These are phyloP conservation scores for Toxostoma redivivum DNA, from an alignment of 2,113 vertebrate species.

Conservation along the genomic window DNA sequence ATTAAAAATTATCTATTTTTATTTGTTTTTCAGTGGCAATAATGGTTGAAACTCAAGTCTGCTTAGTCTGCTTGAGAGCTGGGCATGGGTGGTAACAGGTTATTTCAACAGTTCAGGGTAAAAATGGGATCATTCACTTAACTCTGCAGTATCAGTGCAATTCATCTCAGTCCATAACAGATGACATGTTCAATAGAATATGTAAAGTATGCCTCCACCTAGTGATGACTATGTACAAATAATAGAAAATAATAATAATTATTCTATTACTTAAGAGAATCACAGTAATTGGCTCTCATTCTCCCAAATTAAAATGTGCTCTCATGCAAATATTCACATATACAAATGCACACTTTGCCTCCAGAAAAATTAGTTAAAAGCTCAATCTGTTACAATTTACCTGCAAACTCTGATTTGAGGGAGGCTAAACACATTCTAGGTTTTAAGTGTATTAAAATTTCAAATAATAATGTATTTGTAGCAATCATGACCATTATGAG, in stretches of 20 bases:
- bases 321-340: neutral
- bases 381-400: neutral
- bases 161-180: neutral
- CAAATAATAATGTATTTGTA: neutral
- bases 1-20: neutral
- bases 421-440: neutral
- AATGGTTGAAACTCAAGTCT: neutral
- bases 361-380: neutral
- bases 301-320: neutral
- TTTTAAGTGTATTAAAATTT: neutral
- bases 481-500: neutral
- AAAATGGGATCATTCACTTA: neutral
- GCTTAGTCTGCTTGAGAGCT: neutral
- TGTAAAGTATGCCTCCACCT: constrained; percentile 66
- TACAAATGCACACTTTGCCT: neutral
- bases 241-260: constrained; percentile 46
- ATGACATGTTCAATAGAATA: constrained; percentile 49
- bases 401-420: neutral
- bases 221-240: constrained; percentile 57
- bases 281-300: neutral
- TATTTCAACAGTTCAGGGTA: neutral
- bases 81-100: neutral
- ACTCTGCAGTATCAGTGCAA: neutral
- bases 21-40: neutral
- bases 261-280: neutral